Evolutionary conservation across 2,888 invertebrate genomes (phyloP), one percentile per base, ranked within the genome.

Genomic region (Tiliacea citrago): DNA sequence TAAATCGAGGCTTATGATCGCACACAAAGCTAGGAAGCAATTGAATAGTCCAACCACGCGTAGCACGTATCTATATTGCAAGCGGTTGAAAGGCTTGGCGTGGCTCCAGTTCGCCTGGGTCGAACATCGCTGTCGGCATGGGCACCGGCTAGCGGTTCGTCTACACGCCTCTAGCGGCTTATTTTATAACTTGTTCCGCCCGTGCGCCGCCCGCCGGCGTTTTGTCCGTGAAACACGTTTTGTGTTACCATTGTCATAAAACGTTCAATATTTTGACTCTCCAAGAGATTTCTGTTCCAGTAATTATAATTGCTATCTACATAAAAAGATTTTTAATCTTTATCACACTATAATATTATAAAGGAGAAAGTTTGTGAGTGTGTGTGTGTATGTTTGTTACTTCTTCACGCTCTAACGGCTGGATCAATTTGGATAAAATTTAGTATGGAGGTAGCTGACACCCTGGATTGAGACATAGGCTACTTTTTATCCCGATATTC

Each of bases 121-220:
- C 83, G 81, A 86, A 86, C 75, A 76, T 78, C 77, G 79, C 79
- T 82, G 87, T 81, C 82, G 84, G 86, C 82, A 72, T 76, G 63
- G 82, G 75, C 65, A 73, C 67, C 67, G 77, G 67, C 84, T 77
- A 77, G 82, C 72, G 73, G 84, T 75, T 77, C 86, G 77, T 87
- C 88, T 79, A 84, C 82, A 81, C 81, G 79, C 81, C 81, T 82
- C 86, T 79, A 84, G 85, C 83, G 85, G 87, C 86, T 88, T 89
- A 89, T 88, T 90, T 88, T 88, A 89, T 88, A 88, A 90, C 88
- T 87, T 87, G 88, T 87, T 86, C 84, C 84, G 83, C 73, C 84
- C 86, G 83, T 81, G 82, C 63, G 70, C 66, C 78, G 61, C 55
- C 80, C 74, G 65, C 68, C 77, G 77, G 77, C 78, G 77, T 80